Evolutionary conservation across 2,888 invertebrate species (phyloP).

Genomic region (Chloromyia formosa): DNA sequence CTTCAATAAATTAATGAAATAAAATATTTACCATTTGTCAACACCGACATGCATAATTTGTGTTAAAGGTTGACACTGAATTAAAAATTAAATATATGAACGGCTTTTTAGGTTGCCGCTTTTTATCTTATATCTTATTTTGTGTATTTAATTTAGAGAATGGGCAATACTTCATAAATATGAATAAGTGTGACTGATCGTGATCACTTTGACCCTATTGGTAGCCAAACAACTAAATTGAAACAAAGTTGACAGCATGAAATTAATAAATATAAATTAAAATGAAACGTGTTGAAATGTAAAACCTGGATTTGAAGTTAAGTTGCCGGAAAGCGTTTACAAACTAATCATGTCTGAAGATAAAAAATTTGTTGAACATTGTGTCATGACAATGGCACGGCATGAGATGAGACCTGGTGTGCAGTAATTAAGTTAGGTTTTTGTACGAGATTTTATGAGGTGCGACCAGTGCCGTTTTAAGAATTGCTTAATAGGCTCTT

Average conservation of each 20-base stretch:
- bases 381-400: no score
- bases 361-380: no score
- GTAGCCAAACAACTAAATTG: neutral
- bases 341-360: no score
- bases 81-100: neutral
- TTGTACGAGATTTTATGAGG: no score
- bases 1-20: neutral
- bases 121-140: neutral
- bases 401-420: no score
- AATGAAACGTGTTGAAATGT: no score
- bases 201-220: neutral
- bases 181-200: constrained; percentile 13
- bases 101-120: neutral
- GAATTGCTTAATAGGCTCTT: no score
- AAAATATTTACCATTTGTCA: neutral
- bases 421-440: no score
- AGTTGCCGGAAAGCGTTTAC: no score
- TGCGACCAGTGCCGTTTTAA: no score
- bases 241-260: neutral
- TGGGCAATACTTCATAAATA: neutral
- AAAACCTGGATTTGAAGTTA: no score
- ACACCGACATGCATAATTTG: neutral
- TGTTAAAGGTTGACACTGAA: neutral
- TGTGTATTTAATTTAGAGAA: neutral
- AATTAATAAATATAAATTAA: neutral